Percentiles rank a stretch among this genome's conserved stretches.
Conservation (phyloP, 35 echinoderm and acorn worm species). For the Lytechinus pictus region DNA sequence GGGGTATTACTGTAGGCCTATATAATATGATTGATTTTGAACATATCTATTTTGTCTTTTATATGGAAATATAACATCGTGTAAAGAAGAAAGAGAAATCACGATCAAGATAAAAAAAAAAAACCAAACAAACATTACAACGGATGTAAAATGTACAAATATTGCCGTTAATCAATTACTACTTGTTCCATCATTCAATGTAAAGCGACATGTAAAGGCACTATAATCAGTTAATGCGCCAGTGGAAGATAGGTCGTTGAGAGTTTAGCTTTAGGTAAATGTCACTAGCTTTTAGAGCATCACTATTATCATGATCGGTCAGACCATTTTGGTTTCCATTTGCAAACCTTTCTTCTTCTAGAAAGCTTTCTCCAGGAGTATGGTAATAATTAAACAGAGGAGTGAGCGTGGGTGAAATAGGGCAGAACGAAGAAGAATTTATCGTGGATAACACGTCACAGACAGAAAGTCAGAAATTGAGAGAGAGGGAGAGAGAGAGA, state of each 20-base stretch:
- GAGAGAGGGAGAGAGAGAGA: background rate
- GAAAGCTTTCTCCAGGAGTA: background rate
- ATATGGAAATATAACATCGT: too few species aligned
- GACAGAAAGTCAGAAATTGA: background rate
- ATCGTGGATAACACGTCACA: background rate
- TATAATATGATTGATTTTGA: too few species aligned
- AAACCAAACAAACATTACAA: background rate
- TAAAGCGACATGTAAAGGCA: background rate
- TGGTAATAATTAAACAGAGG: background rate
- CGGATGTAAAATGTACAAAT: background rate
- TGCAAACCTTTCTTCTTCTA: background rate
- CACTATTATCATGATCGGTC: background rate
- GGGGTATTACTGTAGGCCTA: too few species aligned
- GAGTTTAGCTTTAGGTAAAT: background rate
- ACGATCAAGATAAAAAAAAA: too few species aligned
- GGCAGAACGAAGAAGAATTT: background rate
- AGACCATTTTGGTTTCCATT: slow-evolving; percentile 11
- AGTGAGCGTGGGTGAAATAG: slow-evolving; percentile 7
- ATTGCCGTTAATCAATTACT: background rate
- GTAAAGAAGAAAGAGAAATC: too few species aligned
- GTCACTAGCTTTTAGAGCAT: background rate
- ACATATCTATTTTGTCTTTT: too few species aligned
- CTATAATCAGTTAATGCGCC: background rate
- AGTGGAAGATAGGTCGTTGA: background rate
- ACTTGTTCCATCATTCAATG: background rate